Evolutionary conservation across 2,797 vertebrate genomes (phyloP), one percentile per base, ranked within the genome.

Genomic region (Sarcoramphus papa): DNA sequence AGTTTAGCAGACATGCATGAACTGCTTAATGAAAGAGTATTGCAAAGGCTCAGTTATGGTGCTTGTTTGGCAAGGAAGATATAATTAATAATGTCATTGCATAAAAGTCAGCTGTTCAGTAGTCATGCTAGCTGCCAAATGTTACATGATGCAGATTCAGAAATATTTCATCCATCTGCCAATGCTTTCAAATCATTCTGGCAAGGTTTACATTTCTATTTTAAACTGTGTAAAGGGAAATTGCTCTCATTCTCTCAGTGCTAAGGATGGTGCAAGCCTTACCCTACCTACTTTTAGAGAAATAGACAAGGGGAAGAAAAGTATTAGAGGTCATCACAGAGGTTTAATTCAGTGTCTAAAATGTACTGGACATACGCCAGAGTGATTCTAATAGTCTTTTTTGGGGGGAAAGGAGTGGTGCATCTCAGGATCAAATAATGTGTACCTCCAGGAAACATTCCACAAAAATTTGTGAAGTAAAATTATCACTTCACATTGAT

Each of bases 31-130:
- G 95, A 91, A 95, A 93, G 70, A 83, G 57, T 95, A 94, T 90
- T 95, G 90, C 94, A 93, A 92, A 90, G 81, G 70, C 91, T 95
- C 89, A 51, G 69, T 96, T 88, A 93, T 63, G 12, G 79, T 48
- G 79, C 88, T 93, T 67, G 87, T 93, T 97, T 97, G 96, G 95
- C 97, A 96, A 82, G 79, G 85, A 76, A 91, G 57, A 74, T 82
- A 91, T 85, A 91, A 97, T 95, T 96, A 94, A 94, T 96, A 97
- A 97, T 96, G 97, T 98, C 96, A 94, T 97, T 97, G 93, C 95
- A 90, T 97, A 94, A 57, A 97, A 97, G 97, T 98, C 98, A 98
- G 98, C 98, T 98, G 98, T 98, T 97, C 95, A 74, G 78, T 84
- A 93, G 97, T 96, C 97, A 91, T 89, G 96, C 86, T 97, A 78